phyloP scores from a whole-genome alignment of 2,888 invertebrate genomes.

The Macrophya annulata region DNA sequence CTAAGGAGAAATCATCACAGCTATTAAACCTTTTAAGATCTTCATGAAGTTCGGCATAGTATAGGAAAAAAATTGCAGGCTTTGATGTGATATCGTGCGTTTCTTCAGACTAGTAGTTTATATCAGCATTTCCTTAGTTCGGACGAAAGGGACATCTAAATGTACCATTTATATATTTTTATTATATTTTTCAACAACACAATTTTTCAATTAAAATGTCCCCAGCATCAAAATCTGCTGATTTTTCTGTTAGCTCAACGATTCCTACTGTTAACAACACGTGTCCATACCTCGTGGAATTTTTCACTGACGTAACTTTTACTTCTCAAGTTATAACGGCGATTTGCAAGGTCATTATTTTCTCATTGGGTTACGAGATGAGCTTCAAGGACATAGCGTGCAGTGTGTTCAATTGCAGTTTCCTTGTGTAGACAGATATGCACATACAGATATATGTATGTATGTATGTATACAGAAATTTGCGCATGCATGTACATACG shows the following conservation, averaged over 20 bases:
- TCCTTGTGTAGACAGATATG: background rate
- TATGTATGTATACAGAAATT: background rate
- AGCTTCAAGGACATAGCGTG: conserved; percentile 27
- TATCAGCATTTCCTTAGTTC: background rate
- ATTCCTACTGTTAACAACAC: background rate
- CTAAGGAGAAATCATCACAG: background rate
- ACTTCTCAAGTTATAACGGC: conserved; percentile 10
- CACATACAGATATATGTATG: background rate
- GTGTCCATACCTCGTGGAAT: background rate
- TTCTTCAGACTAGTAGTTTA: background rate
- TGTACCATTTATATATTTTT: background rate
- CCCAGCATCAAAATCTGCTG: background rate
- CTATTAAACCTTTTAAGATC: background rate
- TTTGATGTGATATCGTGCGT: background rate
- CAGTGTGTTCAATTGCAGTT: background rate
- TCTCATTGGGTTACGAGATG: conserved; percentile 46
- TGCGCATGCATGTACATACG: background rate
- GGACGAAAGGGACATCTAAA: background rate
- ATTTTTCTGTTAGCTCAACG: background rate
- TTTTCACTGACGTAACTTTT: conserved; percentile 34
- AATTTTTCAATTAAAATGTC: background rate
- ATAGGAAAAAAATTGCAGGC: background rate
- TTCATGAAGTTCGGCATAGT: background rate
- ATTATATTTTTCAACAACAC: background rate
- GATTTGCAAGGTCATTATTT: conserved; percentile 46